These are phyloP conservation scores for Sesia bembeciformis DNA, from an alignment of 2,888 invertebrate genomes.

Conservation along the genomic window DNA sequence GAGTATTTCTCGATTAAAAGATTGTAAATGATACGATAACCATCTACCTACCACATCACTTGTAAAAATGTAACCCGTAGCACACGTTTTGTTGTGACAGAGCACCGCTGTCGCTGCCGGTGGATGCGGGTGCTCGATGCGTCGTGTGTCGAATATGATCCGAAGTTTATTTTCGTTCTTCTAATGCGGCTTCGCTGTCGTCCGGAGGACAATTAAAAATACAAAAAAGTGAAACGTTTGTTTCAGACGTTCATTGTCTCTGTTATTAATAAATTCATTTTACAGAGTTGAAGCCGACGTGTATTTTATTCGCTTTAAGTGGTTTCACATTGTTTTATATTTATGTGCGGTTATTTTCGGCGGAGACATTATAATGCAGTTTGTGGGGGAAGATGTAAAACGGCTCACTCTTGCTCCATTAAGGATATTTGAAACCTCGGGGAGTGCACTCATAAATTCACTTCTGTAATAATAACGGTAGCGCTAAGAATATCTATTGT, in stretches of 20 bases:
- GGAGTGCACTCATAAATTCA: slow-evolving; percentile 72
- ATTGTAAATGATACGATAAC: too few relatives aligned
- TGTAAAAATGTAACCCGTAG: too few relatives aligned
- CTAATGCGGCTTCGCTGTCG: slow-evolving; percentile 71
- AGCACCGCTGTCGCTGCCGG: background rate
- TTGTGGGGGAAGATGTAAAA: slow-evolving; percentile 72
- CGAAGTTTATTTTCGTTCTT: slow-evolving; percentile 67
- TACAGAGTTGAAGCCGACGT: slow-evolving; percentile 71
- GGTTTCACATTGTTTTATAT: slow-evolving; percentile 75
- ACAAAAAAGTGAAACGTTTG: slow-evolving; percentile 69
- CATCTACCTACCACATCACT: too few relatives aligned
- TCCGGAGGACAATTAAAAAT: slow-evolving; percentile 72
- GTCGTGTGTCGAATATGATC: slow-evolving; percentile 63
- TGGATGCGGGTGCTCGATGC: background rate
- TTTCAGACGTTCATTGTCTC: slow-evolving; percentile 75
- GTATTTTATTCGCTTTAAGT: slow-evolving; percentile 75
- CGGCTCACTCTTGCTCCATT: slow-evolving; percentile 71
- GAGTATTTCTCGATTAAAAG: too few relatives aligned
- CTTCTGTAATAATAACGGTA: slow-evolving; percentile 58
- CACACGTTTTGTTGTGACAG: background rate
- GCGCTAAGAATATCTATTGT: slow-evolving; percentile 56
- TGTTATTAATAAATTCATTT: slow-evolving; percentile 75
- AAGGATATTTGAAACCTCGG: slow-evolving; percentile 69
- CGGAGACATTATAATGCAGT: slow-evolving; percentile 71
- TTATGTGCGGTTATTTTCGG: slow-evolving; percentile 73